These are phyloP conservation scores for Agrochola lychnidis DNA, from an alignment of 2,888 invertebrate genomes.

Conservation along the genomic window DNA sequence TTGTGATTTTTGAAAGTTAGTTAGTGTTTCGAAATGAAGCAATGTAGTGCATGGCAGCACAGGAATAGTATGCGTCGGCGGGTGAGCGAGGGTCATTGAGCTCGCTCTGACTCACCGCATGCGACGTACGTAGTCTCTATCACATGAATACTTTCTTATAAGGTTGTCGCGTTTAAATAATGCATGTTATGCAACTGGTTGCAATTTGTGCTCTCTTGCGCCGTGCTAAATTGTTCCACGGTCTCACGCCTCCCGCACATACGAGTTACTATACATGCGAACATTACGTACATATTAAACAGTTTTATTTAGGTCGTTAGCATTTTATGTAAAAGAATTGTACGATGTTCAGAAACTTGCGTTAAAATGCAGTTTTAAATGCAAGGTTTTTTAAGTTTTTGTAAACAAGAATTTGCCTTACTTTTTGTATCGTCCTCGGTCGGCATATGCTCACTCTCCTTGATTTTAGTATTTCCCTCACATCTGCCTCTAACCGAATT, in stretches of 20 bases:
- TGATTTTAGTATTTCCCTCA: conserved; percentile 56
- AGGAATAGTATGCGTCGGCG: conserved; percentile 86
- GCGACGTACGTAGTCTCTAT: conserved; percentile 86
- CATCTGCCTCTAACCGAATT: conserved; percentile 49
- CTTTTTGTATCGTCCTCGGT: conserved; percentile 35
- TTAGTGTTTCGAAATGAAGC: conserved; percentile 77
- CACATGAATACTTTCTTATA: conserved; percentile 90
- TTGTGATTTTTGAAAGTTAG: conserved; percentile 69
- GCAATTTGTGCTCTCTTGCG: conserved; percentile 84
- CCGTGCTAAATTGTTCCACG: conserved; percentile 73
- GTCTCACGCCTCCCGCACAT: conserved; percentile 66
- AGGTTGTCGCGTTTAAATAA: conserved; percentile 89
- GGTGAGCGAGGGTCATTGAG: conserved; percentile 84
- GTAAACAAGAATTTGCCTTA: conserved; percentile 35
- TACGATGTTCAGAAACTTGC: conserved; percentile 34
- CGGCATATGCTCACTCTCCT: conserved; percentile 41
- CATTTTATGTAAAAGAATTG: conserved; percentile 48
- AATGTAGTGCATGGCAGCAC: conserved; percentile 80
- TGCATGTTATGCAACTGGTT: conserved; percentile 89
- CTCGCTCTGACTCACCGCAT: conserved; percentile 85
- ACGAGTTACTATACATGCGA: conserved; percentile 57
- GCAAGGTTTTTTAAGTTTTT: conserved; percentile 39
- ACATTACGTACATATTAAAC: conserved; percentile 54
- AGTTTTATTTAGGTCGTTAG: conserved; percentile 60
- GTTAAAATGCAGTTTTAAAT: conserved; percentile 40